phyloP scores from a whole-genome alignment of 2,797 vertebrate species.

The Propithecus perrieri region DNA sequence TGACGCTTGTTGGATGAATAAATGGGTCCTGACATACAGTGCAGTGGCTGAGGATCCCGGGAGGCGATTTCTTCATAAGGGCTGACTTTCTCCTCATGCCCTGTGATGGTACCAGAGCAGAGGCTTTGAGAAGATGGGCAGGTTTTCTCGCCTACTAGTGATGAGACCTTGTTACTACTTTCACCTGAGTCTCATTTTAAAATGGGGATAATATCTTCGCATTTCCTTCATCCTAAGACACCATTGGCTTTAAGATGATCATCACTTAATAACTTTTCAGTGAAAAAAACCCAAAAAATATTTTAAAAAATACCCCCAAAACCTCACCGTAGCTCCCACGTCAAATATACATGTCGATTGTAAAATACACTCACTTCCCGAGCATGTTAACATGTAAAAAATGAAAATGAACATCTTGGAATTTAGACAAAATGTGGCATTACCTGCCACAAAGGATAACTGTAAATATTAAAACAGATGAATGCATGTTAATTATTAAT shows the following conservation, averaged over 20 bases:
- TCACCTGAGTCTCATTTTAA: not conserved
- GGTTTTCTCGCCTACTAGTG: not conserved
- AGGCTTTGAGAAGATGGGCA: not conserved
- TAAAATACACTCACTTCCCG: not conserved
- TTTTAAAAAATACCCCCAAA: not conserved
- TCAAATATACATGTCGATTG: not conserved
- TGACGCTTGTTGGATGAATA: accelerated
- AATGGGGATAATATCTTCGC: not conserved
- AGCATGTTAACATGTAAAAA: not conserved
- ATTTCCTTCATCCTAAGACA: not conserved
- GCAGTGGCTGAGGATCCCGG: not conserved
- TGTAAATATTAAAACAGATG: not conserved
- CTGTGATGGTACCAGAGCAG: too few species aligned
- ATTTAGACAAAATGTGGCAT: not conserved
- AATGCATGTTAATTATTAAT: not conserved
- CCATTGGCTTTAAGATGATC: not conserved
- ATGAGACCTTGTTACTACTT: not conserved
- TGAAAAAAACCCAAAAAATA: not conserved
- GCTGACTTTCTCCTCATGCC: not conserved
- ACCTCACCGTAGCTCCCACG: not conserved
- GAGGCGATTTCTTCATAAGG: not conserved
- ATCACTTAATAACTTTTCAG: not conserved
- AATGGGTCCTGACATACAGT: too few species aligned
- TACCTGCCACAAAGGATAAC: not conserved
- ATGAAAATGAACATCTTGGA: not conserved